Percentiles rank a stretch among this genome's conserved stretches.
Conservation (phyloP, 2,113 vertebrate species). For the Vulpes lagopus region DNA sequence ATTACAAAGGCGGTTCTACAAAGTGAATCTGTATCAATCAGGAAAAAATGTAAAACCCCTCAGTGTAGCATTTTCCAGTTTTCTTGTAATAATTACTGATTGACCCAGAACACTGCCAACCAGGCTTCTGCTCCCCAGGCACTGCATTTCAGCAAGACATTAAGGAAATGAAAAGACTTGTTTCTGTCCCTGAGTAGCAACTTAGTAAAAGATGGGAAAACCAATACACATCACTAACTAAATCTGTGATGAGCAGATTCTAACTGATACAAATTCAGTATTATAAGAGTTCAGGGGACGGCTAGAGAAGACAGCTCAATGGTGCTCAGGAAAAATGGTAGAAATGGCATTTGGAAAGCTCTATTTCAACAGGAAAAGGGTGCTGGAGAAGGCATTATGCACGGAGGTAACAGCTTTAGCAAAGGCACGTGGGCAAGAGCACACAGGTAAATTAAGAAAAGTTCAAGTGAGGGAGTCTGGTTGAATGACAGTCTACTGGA, state of each 20-base stretch:
- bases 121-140: not conserved
- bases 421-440: not conserved
- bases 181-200: not conserved
- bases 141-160: not conserved
- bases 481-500: not conserved
- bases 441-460: not conserved
- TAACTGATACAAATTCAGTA: constrained; percentile 8
- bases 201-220: not conserved
- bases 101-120: constrained; percentile 38
- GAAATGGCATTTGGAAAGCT: not conserved
- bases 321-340: not conserved
- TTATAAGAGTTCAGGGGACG: not conserved
- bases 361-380: not conserved
- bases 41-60: not conserved
- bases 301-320: not conserved
- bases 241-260: not conserved
- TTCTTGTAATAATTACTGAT: constrained; percentile 53
- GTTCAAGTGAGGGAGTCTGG: not conserved
- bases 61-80: not conserved
- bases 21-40: constrained; percentile 10
- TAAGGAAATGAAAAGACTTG: not conserved
- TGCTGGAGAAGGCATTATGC: not conserved
- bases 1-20: not conserved
- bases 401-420: not conserved
- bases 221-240: not conserved